phyloP scores from a whole-genome alignment of 92 coral and sea anemone genomes.

The Parazoanthus darwini region DNA sequence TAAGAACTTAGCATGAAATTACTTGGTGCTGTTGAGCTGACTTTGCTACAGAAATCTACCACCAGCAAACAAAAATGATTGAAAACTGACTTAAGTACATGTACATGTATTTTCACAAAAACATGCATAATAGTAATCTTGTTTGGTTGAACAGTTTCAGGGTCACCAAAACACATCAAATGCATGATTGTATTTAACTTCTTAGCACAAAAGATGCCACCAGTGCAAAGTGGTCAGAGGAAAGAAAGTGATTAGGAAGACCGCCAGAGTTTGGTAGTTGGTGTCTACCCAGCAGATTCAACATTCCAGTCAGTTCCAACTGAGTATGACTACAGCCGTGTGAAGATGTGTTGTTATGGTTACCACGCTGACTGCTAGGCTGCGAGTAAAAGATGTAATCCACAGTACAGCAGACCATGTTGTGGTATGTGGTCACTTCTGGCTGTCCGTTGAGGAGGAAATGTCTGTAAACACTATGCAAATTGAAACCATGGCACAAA shows the following conservation, averaged over 20 bases:
- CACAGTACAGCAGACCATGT: constrained; percentile 77
- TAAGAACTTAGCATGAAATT: too few relatives aligned
- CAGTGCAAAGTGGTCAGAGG: constrained; percentile 93
- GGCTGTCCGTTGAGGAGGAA: constrained; percentile 44
- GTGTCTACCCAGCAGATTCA: constrained; percentile 61
- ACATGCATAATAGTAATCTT: too few relatives aligned
- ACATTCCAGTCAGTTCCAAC: constrained; percentile 69
- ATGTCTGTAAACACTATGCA: constrained; percentile 85
- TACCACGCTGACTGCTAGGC: constrained; percentile 38
- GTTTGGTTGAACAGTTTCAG: too few relatives aligned
- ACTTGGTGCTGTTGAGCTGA: too few relatives aligned
- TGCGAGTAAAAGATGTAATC: constrained; percentile 80
- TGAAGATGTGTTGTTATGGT: constrained; percentile 12
- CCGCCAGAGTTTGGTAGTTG: constrained; percentile 53
- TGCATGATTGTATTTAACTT: background rate
- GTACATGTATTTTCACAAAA: too few relatives aligned
- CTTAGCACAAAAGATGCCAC: constrained; percentile 75
- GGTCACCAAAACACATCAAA: too few relatives aligned
- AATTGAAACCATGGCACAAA: constrained; percentile 56
- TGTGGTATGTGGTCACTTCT: constrained; percentile 93
- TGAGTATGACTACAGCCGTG: constrained; percentile 50
- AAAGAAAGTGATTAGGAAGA: constrained; percentile 74
- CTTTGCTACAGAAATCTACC: too few relatives aligned
- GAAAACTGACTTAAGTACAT: too few relatives aligned
- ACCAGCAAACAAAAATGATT: too few relatives aligned